These are phyloP conservation scores for Cydia pomonella DNA, from an alignment of 1,140 invertebrate species.

Conservation along the genomic window DNA sequence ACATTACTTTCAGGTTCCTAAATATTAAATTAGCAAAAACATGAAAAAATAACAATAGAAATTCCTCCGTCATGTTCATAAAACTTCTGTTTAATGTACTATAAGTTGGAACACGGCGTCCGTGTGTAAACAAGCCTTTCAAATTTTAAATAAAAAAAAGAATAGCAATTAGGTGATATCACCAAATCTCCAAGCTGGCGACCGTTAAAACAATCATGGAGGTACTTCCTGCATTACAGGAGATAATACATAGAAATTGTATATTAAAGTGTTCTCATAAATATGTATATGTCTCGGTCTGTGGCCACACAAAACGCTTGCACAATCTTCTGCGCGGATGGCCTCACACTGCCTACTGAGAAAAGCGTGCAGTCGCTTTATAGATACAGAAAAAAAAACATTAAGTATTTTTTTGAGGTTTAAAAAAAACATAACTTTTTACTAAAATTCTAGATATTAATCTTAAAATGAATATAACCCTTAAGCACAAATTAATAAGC, in stretches of 20 bases:
- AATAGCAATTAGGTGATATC: conserved; percentile 52
- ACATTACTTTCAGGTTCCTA: too few relatives aligned
- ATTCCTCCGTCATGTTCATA: not conserved
- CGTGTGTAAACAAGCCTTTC: conserved; percentile 29
- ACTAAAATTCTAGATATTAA: too few relatives aligned
- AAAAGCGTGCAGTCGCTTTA: conserved; percentile 40
- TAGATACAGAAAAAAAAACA: not conserved
- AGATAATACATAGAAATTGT: conserved; percentile 80
- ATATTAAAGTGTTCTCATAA: conserved; percentile 78
- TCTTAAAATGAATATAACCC: too few relatives aligned
- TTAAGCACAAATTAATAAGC: too few relatives aligned
- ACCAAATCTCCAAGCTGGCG: conserved; percentile 60
- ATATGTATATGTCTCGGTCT: conserved; percentile 78
- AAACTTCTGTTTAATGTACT: conserved; percentile 1
- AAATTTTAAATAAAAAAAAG: conserved; percentile 36
- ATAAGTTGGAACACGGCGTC: not conserved
- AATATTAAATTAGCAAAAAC: not conserved
- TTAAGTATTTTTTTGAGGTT: too few relatives aligned
- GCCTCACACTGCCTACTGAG: conserved; percentile 50
- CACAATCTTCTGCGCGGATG: conserved; percentile 71
- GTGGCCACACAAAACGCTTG: conserved; percentile 73
- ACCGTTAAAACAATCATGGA: conserved; percentile 76
- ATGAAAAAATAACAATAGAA: conserved; percentile 16
- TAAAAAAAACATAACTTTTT: too few relatives aligned
- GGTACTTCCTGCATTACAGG: conserved; percentile 73